Evolutionary conservation across 2,113 vertebrate species (phyloP), one percentile per base, ranked within the genome.

Genomic region (Chloropsis hardwickii): DNA sequence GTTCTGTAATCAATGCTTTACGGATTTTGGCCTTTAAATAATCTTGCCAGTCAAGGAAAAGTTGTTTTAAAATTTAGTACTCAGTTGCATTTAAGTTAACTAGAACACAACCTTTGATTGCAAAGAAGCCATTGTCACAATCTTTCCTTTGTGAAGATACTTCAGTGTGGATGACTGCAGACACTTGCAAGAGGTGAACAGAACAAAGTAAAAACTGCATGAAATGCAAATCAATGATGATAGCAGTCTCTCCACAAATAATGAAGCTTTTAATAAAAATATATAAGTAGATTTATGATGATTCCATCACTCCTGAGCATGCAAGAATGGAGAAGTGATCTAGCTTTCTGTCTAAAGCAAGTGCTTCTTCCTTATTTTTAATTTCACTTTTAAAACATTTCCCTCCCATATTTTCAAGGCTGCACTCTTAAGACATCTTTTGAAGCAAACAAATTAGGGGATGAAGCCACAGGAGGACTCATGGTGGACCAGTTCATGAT

Each of bases 401-500:
- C 2, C 3, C 2, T 19, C 3, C 4, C 3, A 4, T 37, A 10
- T 5, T 23, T 73, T 31, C 6, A 37, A 45, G 11, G 3, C 14
- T 82, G 11, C 21, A 16, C 2, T 39, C 35, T 64, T 54, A 33
- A 28, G 6, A 48, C 7, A 57, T 20, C 19, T 57, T 53, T 37
- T 39, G 45, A 37, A 86, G 50, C 2, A 45, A 44, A 24, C 5
- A 44, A 4, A 23, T 31, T 42, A 19, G 9, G 2, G 4, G 42
- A 33, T 47, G 27, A 87, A 90, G 22, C 12, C 9, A 51, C 6
- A n/a, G n/a, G n/a, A 20, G 7, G 9, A 29, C 31, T 61, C 50
- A n/a, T 2, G n/a, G 24, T 42, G 12, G 11, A 33, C 2, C 14
- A 31, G 5, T 73, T 82, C 4, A 3, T 27, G 3, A 21, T 19